A percentile compares a stretch with the other conserved stretches of the same genome.
Conservation (phyloP, 2,113 vertebrate genomes). For the Ophthalmotilapia sp. region DNA sequence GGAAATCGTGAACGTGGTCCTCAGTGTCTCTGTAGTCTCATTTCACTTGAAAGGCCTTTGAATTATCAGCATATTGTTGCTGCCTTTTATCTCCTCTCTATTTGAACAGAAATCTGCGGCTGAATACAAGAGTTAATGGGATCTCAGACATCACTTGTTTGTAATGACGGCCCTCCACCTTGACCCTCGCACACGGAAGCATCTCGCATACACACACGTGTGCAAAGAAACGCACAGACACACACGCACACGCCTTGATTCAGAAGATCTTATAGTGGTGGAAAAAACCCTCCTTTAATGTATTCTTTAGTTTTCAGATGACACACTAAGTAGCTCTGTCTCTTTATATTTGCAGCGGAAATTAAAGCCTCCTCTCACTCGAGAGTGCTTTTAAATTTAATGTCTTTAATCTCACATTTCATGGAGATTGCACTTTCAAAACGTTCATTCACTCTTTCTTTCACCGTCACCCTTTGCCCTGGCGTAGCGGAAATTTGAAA, state of each 20-base stretch:
- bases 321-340: slow-evolving; percentile 50
- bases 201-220: not conserved
- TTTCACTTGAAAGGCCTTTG: slow-evolving; percentile 67
- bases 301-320: slow-evolving; percentile 70
- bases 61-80: slow-evolving; percentile 64
- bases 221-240: slow-evolving; percentile 5
- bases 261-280: not conserved
- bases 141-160: slow-evolving; percentile 66
- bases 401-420: slow-evolving; percentile 74
- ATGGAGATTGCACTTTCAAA: slow-evolving; percentile 41
- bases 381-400: slow-evolving; percentile 62
- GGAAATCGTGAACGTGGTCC: slow-evolving; percentile 26
- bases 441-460: slow-evolving; percentile 29
- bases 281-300: slow-evolving; percentile 61
- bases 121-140: slow-evolving; percentile 69
- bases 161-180: slow-evolving; percentile 45
- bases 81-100: slow-evolving; percentile 69
- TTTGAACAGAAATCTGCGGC: slow-evolving; percentile 67
- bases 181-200: slow-evolving; percentile 42
- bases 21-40: slow-evolving; percentile 56
- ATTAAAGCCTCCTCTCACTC: slow-evolving; percentile 61
- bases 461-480: not conserved
- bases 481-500: not conserved
- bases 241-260: slow-evolving; percentile 1
- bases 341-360: slow-evolving; percentile 68